Evolutionary conservation across 2,797 vertebrate species (phyloP).

Genomic region (Peromyscus aztecus): DNA sequence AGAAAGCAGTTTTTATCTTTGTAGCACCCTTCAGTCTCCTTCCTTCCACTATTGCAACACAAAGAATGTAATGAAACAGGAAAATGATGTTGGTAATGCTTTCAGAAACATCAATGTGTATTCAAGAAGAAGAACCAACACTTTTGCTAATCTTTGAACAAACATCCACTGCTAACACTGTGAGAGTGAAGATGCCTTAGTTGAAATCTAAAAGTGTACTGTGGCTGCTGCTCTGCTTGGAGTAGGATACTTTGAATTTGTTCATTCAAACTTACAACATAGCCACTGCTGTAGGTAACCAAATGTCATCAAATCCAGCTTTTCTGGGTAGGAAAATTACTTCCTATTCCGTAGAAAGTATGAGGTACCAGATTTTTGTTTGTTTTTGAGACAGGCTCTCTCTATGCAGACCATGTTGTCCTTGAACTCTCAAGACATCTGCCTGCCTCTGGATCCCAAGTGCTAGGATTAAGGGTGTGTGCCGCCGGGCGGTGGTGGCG

Average conservation of each 20-base stretch:
- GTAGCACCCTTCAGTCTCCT: constrained; percentile 29
- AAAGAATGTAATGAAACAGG: constrained; percentile 61
- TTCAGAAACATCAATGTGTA: constrained; percentile 27
- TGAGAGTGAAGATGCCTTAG: background rate
- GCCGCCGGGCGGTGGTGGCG: no score
- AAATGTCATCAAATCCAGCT: constrained; percentile 5
- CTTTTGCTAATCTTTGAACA: constrained; percentile 30
- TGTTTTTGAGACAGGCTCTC: background rate
- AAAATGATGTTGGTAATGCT: constrained; percentile 53
- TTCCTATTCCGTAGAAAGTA: background rate
- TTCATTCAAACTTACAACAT: constrained; percentile 13
- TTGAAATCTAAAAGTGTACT: background rate
- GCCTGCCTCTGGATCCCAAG: background rate
- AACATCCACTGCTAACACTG: background rate
- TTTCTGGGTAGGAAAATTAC: background rate
- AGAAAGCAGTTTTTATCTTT: constrained; percentile 12
- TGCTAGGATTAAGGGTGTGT: background rate
- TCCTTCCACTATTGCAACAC: constrained; percentile 40
- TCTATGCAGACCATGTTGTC: background rate
- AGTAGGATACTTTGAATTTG: background rate
- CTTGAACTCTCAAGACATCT: background rate
- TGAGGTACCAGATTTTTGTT: background rate
- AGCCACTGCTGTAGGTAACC: background rate
- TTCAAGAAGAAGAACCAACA: constrained; percentile 58
- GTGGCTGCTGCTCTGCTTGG: background rate